These are phyloP conservation scores for Borostomias antarcticus DNA, from an alignment of 2,797 vertebrate species.

Conservation along the genomic window DNA sequence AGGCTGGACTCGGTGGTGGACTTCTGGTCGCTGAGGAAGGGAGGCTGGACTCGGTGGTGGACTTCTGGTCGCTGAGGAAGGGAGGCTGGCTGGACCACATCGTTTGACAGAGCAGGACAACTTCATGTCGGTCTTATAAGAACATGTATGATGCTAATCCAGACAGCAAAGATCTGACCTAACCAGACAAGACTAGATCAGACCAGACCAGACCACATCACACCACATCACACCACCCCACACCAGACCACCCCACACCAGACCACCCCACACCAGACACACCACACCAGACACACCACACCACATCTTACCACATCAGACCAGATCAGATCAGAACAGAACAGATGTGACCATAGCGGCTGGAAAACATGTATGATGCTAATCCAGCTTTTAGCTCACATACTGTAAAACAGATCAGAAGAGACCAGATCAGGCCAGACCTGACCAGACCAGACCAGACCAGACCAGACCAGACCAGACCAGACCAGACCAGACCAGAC, in stretches of 20 bases:
- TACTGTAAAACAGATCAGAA: not conserved
- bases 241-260: not conserved
- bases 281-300: not conserved
- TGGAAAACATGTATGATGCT: too few species aligned
- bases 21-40: too few species aligned
- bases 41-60: too few species aligned
- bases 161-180: not conserved
- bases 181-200: not conserved
- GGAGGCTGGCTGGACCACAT: too few species aligned
- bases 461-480: not conserved
- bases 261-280: not conserved
- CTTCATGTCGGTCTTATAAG: too few species aligned
- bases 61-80: too few species aligned
- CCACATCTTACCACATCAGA: not conserved
- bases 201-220: not conserved
- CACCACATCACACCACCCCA: not conserved
- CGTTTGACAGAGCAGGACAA: too few species aligned
- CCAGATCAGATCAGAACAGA: constrained; percentile 1
- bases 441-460: constrained; percentile 2
- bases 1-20: too few species aligned
- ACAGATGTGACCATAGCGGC: not conserved
- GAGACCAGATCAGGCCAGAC: too few species aligned
- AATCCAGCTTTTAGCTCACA: not conserved
- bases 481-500: not conserved
- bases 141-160: too few species aligned